A percentile compares a stretch with the other conserved stretches of the same genome.
Conservation (phyloP, 92 coral and sea anemone species). For the Galaxea fascicularis region DNA sequence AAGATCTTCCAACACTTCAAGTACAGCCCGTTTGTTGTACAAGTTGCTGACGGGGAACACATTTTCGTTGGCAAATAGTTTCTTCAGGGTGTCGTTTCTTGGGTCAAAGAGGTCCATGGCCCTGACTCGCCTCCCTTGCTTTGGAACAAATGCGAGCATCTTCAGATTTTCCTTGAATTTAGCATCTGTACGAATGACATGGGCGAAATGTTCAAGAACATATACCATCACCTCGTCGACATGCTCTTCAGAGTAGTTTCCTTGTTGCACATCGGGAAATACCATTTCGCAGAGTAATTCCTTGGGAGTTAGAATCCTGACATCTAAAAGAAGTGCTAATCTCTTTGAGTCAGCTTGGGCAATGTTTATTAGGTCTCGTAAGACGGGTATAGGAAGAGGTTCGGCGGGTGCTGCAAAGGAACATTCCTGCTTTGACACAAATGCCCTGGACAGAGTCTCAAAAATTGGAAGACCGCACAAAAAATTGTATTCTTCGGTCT, state of each 20-base stretch:
- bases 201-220: constrained; percentile 43
- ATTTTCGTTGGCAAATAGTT: constrained; percentile 52
- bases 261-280: constrained; percentile 54
- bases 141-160: constrained; percentile 58
- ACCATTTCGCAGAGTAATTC: constrained; percentile 43
- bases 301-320: constrained; percentile 37
- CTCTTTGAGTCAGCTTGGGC: constrained; percentile 26
- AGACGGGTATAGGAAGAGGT: constrained; percentile 45
- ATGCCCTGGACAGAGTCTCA: constrained; percentile 41
- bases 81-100: constrained; percentile 11
- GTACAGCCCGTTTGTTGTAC: constrained; percentile 44
- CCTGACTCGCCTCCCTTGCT: constrained; percentile 38
- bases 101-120: constrained; percentile 72
- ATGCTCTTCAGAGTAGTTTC: constrained; percentile 53
- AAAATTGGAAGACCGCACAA: constrained; percentile 60
- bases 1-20: constrained; percentile 40
- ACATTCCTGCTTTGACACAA: constrained; percentile 5
- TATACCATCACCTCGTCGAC: constrained; percentile 59
- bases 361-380: constrained; percentile 56
- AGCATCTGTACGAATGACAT: constrained; percentile 1
- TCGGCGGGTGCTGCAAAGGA: constrained; percentile 47
- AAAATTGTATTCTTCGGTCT: not conserved
- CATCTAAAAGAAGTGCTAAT: constrained; percentile 59
- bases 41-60: constrained; percentile 53
- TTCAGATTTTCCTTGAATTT: constrained; percentile 18